Evolutionary conservation across 2,113 vertebrate genomes (phyloP).

Genomic region (human): GRCh38 chr2:218936001-218936500

Average conservation of each 20-base stretch:
- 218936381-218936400: neutral
- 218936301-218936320: neutral
- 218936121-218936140: neutral
- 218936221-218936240: neutral
- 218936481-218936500: neutral
- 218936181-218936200: neutral
- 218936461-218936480: neutral
- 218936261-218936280: neutral
- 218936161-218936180: neutral
- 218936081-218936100: neutral
- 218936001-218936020: neutral
- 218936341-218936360: neutral
- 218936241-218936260: neutral
- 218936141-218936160: neutral
- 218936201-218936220: neutral
- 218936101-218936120: neutral
- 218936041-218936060: neutral
- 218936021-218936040: neutral
- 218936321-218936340: neutral
- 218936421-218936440: neutral
- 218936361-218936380: neutral
- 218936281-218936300: neutral
- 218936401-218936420: neutral
- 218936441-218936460: neutral
- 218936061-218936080: neutral